These are phyloP conservation scores for Pseudomyrmex gracilis DNA, from an alignment of 1,140 invertebrate genomes.

Conservation along the genomic window DNA sequence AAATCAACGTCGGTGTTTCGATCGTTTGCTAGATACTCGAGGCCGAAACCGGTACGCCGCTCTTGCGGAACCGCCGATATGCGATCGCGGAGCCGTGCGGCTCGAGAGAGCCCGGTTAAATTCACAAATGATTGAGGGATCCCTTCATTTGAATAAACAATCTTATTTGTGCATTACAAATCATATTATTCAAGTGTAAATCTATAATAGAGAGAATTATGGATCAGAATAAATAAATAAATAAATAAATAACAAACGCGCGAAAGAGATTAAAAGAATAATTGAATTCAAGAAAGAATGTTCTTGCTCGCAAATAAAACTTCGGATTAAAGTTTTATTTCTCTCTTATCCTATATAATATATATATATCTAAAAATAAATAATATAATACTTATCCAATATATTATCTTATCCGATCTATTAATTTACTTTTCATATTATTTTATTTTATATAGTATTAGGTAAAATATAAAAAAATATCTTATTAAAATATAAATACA, in stretches of 20 bases:
- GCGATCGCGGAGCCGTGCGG: slow-evolving; percentile 20
- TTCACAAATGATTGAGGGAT: too few relatives aligned
- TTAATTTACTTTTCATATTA: background rate
- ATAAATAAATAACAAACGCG: slow-evolving; percentile 25
- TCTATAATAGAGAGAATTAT: too few relatives aligned
- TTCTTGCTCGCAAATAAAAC: background rate
- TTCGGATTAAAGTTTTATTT: background rate
- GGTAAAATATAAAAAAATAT: too few relatives aligned
- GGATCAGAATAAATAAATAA: slow-evolving; percentile 3
- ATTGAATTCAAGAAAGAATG: background rate
- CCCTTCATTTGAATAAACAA: too few relatives aligned
- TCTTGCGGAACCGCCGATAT: slow-evolving; percentile 7
- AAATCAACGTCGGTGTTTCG: slow-evolving; percentile 66
- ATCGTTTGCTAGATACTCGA: slow-evolving; percentile 61
- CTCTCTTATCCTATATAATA: too few relatives aligned
- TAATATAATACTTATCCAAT: too few relatives aligned
- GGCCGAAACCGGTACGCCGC: slow-evolving; percentile 47
- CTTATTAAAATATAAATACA: background rate
- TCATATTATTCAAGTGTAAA: too few relatives aligned
- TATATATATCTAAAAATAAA: too few relatives aligned
- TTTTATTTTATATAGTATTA: too few relatives aligned
- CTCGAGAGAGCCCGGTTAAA: background rate
- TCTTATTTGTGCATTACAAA: too few relatives aligned
- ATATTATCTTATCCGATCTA: too few relatives aligned
- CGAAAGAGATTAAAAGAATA: background rate